phyloP scores from a whole-genome alignment of 2,797 vertebrate genomes.

The Enteromius radiatus region DNA sequence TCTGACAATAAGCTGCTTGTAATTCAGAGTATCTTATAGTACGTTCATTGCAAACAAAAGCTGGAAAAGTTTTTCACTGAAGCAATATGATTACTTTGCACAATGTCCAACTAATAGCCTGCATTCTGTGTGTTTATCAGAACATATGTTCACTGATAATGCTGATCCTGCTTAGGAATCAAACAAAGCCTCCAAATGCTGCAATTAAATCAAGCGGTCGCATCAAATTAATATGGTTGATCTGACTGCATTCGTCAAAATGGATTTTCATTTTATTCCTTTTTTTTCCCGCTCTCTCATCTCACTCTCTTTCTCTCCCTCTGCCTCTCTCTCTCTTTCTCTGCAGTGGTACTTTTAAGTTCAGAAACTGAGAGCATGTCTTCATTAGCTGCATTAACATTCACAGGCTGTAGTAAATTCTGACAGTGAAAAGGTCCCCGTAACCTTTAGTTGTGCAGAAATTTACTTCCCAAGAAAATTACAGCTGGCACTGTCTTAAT shows the following conservation, averaged over 20 bases:
- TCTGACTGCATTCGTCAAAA: slow-evolving; percentile 85
- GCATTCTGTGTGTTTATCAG: slow-evolving; percentile 66
- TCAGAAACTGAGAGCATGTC: slow-evolving; percentile 99
- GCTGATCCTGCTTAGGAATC: slow-evolving; percentile 84
- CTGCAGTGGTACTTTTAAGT: slow-evolving; percentile 97
- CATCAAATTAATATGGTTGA: slow-evolving; percentile 80
- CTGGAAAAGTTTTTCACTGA: slow-evolving; percentile 16
- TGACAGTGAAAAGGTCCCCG: slow-evolving; percentile 99
- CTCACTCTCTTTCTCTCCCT: slow-evolving; percentile 64
- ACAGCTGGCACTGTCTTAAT: slow-evolving; percentile 99
- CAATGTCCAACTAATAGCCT: slow-evolving; percentile 34
- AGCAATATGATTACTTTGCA: slow-evolving; percentile 35
- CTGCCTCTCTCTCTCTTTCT: slow-evolving; percentile 80
- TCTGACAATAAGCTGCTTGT: slow-evolving; percentile 4
- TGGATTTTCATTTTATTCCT: slow-evolving; percentile 70
- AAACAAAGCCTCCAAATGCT: slow-evolving; percentile 76
- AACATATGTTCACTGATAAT: slow-evolving; percentile 76
- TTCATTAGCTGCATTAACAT: slow-evolving; percentile 99
- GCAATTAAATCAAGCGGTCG: slow-evolving; percentile 80
- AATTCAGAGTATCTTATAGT: slow-evolving; percentile 20
- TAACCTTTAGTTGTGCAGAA: slow-evolving; percentile 99
- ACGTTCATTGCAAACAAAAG: slow-evolving; percentile 13
- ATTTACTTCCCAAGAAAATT: slow-evolving; percentile 99
- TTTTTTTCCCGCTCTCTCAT: slow-evolving; percentile 21
- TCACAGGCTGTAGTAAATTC: slow-evolving; percentile 99